These are phyloP conservation scores for Cephus sareptanus DNA, from an alignment of 2,888 invertebrate genomes.

Conservation along the genomic window DNA sequence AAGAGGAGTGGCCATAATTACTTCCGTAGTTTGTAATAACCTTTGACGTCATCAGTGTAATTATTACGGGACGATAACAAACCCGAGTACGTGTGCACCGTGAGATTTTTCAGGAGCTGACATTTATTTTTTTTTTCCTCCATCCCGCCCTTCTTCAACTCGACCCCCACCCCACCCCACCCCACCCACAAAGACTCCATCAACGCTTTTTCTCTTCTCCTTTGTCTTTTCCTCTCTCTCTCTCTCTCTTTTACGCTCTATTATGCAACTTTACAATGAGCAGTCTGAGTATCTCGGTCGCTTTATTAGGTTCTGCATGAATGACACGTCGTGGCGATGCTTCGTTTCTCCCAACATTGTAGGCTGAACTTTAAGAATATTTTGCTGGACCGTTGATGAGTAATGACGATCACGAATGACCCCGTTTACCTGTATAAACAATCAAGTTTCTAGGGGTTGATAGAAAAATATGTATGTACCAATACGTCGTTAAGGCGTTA, in stretches of 20 bases:
- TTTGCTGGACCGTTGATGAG: background rate
- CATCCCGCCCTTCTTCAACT: background rate
- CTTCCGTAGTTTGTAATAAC: constrained; percentile 13
- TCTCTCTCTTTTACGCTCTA: background rate
- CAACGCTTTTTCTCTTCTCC: background rate
- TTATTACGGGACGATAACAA: constrained; percentile 8
- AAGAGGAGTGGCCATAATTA: constrained; percentile 12
- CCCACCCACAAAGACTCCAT: background rate
- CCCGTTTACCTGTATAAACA: background rate
- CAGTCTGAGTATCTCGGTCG: background rate
- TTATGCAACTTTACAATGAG: background rate
- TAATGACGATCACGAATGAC: background rate
- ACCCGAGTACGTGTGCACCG: background rate
- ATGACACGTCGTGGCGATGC: background rate
- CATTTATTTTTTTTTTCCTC: background rate
- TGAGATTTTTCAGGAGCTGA: background rate
- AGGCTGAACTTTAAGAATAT: background rate
- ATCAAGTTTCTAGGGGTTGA: background rate
- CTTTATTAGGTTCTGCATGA: background rate
- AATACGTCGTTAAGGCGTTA: no score
- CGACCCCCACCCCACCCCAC: no score
- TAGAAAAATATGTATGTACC: no score
- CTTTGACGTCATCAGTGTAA: constrained; percentile 17
- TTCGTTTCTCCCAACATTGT: background rate
- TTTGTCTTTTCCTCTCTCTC: background rate